phyloP scores from a whole-genome alignment of 2,113 vertebrate genomes.

The Agapornis roseicollis region DNA sequence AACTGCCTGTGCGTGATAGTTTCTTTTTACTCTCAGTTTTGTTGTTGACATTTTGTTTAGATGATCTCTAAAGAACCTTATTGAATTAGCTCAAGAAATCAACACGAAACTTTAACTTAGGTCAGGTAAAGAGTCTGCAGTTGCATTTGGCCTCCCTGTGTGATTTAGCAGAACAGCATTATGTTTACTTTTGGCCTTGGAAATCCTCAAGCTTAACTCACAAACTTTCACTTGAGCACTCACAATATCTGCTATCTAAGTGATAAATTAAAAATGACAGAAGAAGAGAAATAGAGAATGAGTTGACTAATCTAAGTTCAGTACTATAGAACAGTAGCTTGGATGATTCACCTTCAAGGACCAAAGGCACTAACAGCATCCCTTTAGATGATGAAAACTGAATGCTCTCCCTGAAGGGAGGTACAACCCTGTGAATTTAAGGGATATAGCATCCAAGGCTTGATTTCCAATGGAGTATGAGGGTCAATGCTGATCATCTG shows the following conservation, averaged over 20 bases:
- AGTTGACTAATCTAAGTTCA: background rate
- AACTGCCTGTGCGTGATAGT: background rate
- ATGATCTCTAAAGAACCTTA: background rate
- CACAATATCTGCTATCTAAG: background rate
- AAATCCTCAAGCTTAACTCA: conserved; percentile 5
- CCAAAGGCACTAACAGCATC: background rate
- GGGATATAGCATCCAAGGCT: background rate
- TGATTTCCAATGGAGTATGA: background rate
- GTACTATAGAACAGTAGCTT: background rate
- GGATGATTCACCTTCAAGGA: conserved; percentile 20
- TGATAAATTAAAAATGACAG: conserved; percentile 44
- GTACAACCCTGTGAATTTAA: background rate
- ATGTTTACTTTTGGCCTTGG: background rate
- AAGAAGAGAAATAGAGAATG: background rate
- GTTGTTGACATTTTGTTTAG: conserved; percentile 1
- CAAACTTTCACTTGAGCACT: background rate
- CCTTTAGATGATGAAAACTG: background rate
- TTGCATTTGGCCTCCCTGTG: background rate
- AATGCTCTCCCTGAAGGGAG: background rate
- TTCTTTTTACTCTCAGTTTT: background rate
- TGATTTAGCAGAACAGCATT: background rate
- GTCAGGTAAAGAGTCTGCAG: background rate
- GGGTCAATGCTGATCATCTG: background rate
- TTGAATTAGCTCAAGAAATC: background rate
- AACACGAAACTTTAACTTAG: background rate